A percentile compares a stretch with the other conserved stretches of the same genome.
Conservation (phyloP, 1,140 invertebrate genomes). For the Drusus annulatus region DNA sequence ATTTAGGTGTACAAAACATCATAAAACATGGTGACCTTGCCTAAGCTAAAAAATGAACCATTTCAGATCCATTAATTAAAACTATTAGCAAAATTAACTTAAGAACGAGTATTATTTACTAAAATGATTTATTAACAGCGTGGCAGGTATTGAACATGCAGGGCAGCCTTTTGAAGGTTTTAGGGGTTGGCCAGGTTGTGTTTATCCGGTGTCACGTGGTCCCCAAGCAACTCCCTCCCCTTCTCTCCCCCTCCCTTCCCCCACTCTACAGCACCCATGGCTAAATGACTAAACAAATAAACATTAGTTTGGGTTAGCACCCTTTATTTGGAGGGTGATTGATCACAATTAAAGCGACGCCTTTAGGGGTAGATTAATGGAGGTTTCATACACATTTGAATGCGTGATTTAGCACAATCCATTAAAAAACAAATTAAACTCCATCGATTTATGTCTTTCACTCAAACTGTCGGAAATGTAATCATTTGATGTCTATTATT, state of each 20-base stretch:
- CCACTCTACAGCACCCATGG: background rate
- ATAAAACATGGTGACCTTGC: too few species aligned
- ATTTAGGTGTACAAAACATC: too few species aligned
- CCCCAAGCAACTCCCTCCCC: background rate
- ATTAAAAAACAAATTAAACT: too few species aligned
- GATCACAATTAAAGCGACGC: too few species aligned
- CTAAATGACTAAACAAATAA: slow-evolving; percentile 5
- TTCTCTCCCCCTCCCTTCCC: too few species aligned
- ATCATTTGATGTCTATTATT: too few species aligned
- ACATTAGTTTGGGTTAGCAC: background rate
- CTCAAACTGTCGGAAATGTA: too few species aligned
- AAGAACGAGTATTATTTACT: background rate
- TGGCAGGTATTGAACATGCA: background rate
- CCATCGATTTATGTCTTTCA: too few species aligned
- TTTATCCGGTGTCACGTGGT: background rate
- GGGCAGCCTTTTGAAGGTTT: background rate
- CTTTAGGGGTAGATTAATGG: background rate
- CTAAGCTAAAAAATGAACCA: too few species aligned
- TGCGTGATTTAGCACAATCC: background rate
- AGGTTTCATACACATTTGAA: background rate
- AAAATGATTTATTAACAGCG: background rate
- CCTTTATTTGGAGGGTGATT: background rate
- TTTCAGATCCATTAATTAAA: too few species aligned
- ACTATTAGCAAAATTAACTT: too few species aligned
- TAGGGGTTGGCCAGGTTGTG: background rate